Base-by-base conservation (phyloP, 1,140 invertebrate species). In the Hycleus cichorii region DNA sequence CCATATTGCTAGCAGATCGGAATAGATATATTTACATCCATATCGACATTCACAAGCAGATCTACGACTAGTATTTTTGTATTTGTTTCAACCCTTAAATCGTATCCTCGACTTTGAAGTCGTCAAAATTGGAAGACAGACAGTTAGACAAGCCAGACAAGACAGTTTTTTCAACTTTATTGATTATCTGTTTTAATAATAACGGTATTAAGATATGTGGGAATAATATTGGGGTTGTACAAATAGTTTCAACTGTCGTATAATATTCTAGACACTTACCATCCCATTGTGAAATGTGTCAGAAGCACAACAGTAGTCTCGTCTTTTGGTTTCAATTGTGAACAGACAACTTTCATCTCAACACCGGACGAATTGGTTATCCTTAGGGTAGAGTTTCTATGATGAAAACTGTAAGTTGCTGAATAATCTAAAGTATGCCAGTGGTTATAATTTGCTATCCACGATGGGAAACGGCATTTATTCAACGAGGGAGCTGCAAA, bases 391-490 rank as follows among this genome's bases (percentile, higher is more conserved):
- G 80, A 80, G 68, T 87, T 86, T 53, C 80, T 78, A 69, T 83
- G 82, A 62, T 81, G 81, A 67, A 86, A 83, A 18, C 78, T 81
- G 70, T 86, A 87, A 18, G 81, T 82, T 57, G 80, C 80, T 49
- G 78, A 78, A 62, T 83, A 83, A 74, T 88, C 85, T 60, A 88
- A 71, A 2, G 85, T 84, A 69, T 86, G 83, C 86, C 86, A 88
- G 32, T 84, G 83, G 51, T 80, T 78, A 39, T 80, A 80, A 60
- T 75, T 77, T 12, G 82, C 81, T 71, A 88, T 74, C 86, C 86
- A 88, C 3, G 73, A 67, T 0, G 85, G 85, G 67, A 84, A 87
- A 58, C 80, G 81, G 69, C 86, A 87, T 68, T 81, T 83, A 65
- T 76, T 79, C 46, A 76, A 72, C 5, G 80, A 74, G 58, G 80